Conservation (phyloP, 2,888 invertebrate genomes). For the Heteropelma amictum region DNA sequence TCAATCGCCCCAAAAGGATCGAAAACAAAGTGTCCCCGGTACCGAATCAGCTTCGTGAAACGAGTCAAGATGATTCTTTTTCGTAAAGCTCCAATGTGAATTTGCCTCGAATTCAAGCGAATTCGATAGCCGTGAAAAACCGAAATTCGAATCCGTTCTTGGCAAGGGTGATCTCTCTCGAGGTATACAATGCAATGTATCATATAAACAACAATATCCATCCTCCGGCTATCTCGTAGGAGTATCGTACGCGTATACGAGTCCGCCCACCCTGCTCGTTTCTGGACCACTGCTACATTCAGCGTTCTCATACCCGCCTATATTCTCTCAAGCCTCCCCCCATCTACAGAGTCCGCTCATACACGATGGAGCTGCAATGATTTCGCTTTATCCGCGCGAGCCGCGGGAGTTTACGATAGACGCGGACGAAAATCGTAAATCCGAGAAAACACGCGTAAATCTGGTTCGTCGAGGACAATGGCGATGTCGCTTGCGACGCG, state of each 20-base stretch:
- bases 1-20: background rate
- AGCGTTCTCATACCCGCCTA: background rate
- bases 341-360: too few relatives aligned
- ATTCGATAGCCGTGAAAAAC: background rate
- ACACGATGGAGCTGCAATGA: too few relatives aligned
- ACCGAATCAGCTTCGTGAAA: too few relatives aligned
- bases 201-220: background rate
- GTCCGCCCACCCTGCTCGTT: conserved; percentile 40
- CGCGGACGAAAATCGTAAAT: conserved; percentile 68
- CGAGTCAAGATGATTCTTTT: too few relatives aligned
- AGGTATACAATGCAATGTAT: background rate
- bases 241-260: background rate
- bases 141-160: background rate
- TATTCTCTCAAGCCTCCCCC: background rate
- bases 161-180: background rate
- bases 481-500: conserved; percentile 39
- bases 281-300: conserved; percentile 9
- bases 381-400: too few relatives aligned
- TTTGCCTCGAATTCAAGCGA: background rate
- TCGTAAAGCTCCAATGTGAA: too few relatives aligned
- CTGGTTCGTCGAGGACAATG: conserved; percentile 64
- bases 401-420: conserved; percentile 48
- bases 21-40: background rate
- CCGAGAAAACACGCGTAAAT: conserved; percentile 70
- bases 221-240: background rate